These are phyloP conservation scores for Triops longicaudatus DNA, from an alignment of 1,140 invertebrate species.

Conservation along the genomic window DNA sequence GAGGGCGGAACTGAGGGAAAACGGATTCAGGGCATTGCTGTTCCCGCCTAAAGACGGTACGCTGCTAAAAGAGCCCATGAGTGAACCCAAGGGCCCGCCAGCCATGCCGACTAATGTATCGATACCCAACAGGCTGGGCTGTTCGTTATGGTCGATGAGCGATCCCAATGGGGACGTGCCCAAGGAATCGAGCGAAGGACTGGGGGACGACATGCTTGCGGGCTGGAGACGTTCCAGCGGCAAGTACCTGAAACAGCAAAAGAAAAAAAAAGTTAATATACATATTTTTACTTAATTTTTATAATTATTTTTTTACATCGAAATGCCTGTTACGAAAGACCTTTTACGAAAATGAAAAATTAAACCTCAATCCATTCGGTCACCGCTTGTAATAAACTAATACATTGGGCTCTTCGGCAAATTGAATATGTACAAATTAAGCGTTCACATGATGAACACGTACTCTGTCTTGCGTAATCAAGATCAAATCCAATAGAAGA, in stretches of 20 bases:
- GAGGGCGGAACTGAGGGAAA: neutral
- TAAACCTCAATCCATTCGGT: too few species aligned
- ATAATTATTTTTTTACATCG: too few species aligned
- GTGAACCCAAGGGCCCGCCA: neutral
- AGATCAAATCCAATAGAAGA: too few species aligned
- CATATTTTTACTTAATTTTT: neutral
- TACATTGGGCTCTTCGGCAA: too few species aligned
- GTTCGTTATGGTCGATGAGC: conserved; percentile 24
- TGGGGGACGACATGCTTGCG: conserved; percentile 21
- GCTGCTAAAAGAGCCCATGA: neutral
- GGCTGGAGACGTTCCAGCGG: neutral
- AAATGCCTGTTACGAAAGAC: too few species aligned
- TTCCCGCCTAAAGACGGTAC: neutral
- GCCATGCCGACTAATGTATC: conserved; percentile 22
- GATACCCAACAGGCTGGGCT: conserved; percentile 26
- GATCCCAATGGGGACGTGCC: conserved; percentile 27
- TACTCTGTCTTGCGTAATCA: too few species aligned
- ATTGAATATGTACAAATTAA: too few species aligned
- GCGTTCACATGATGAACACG: too few species aligned
- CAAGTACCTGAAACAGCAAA: neutral
- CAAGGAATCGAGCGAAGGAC: conserved; percentile 28
- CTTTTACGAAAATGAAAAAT: too few species aligned
- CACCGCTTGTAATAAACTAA: too few species aligned
- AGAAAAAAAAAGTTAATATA: neutral
- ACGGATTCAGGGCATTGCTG: neutral